phyloP scores from a whole-genome alignment of 2,888 invertebrate genomes.

The Noctua janthina region DNA sequence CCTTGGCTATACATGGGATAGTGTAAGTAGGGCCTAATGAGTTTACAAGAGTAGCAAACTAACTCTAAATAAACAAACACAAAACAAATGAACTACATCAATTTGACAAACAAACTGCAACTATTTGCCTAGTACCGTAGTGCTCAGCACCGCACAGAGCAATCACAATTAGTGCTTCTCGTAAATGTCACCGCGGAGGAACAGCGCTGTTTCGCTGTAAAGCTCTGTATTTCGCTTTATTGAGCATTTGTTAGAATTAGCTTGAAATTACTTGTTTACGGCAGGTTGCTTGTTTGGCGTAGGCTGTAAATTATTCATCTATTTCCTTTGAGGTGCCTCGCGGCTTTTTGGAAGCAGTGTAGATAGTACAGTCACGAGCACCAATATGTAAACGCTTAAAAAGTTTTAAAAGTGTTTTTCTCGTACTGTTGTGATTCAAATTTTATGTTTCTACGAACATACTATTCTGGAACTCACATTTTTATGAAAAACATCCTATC shows the following conservation, averaged over 20 bases:
- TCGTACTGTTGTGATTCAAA: too few species aligned
- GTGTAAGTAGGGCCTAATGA: neutral
- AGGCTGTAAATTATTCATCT: neutral
- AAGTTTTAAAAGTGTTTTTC: too few species aligned
- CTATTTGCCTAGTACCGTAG: neutral
- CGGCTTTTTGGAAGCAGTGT: neutral
- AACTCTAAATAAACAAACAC: constrained; percentile 15
- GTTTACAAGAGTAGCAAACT: neutral
- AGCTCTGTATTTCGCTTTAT: constrained; percentile 16
- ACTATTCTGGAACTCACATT: too few species aligned
- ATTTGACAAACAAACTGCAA: constrained; percentile 7
- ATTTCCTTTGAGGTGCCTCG: neutral
- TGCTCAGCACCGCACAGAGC: neutral
- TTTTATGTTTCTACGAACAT: too few species aligned
- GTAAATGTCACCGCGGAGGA: constrained; percentile 21
- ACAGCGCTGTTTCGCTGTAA: neutral
- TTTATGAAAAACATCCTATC: too few species aligned
- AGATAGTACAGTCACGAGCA: neutral
- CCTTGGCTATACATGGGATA: too few species aligned
- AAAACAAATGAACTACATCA: constrained; percentile 14
- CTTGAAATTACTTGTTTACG: constrained; percentile 24
- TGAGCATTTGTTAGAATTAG: constrained; percentile 21
- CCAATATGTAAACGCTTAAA: too few species aligned
- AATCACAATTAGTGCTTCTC: constrained; percentile 29
- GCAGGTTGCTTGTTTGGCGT: neutral